Percentiles rank a stretch among this genome's conserved stretches.
These are phyloP conservation scores for Drosophila seguyi DNA, from an alignment of 1,140 invertebrate genomes.

Conservation along the genomic window DNA sequence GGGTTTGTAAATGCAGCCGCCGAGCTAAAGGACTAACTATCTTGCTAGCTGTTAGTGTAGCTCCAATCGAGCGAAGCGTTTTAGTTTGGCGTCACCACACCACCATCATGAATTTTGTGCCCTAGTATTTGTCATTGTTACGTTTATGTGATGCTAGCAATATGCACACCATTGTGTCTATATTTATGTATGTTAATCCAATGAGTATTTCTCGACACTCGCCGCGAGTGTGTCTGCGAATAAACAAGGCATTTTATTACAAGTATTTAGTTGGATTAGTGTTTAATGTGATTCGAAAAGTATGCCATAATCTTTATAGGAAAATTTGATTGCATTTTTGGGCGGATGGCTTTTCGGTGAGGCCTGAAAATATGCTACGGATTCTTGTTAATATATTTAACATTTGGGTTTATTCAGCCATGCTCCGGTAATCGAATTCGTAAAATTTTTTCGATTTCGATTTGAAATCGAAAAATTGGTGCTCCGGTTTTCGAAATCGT, in stretches of 20 bases:
- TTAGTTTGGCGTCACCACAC: conserved; percentile 44
- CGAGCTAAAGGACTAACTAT: conserved; percentile 67
- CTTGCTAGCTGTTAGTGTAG: background rate
- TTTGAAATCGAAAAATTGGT: too few species aligned
- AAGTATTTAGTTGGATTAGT: background rate
- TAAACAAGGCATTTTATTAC: conserved; percentile 66
- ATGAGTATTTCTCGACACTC: conserved; percentile 53
- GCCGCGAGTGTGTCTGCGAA: conserved; percentile 52
- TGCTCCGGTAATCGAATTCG: too few species aligned
- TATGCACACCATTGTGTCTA: conserved; percentile 44
- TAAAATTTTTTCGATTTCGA: too few species aligned
- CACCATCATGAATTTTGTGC: conserved; percentile 53
- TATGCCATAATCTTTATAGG: background rate
- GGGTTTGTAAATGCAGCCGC: conserved; percentile 67
- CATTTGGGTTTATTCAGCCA: too few species aligned
- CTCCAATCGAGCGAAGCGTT: conserved; percentile 19
- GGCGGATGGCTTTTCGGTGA: background rate
- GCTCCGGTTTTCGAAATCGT: too few species aligned
- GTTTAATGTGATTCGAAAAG: conserved; percentile 9
- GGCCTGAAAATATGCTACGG: conserved; percentile 32
- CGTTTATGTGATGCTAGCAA: conserved; percentile 64
- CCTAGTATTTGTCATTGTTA: conserved; percentile 62
- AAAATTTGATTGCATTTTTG: background rate
- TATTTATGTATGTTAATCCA: conserved; percentile 62
- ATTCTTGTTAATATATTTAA: too few species aligned